Conservation (phyloP, 2,888 invertebrate genomes). For the Agonum fuliginosum region DNA sequence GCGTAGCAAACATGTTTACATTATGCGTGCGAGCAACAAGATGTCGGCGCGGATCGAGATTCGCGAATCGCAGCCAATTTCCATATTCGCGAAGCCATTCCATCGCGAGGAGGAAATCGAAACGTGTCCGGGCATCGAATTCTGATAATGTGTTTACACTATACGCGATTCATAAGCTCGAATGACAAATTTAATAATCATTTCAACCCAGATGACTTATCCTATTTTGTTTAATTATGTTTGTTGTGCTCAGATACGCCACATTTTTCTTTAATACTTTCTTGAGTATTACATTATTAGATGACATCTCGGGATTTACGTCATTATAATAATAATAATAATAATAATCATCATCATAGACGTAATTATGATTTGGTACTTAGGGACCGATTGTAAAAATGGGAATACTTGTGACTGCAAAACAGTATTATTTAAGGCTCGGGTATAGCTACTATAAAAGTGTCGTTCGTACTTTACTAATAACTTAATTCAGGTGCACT, state of each 20-base stretch:
- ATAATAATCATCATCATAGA: too few relatives aligned
- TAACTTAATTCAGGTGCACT: too few relatives aligned
- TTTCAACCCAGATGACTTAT: not conserved
- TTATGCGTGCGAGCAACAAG: slow-evolving; percentile 52
- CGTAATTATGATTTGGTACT: too few relatives aligned
- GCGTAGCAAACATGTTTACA: slow-evolving; percentile 55
- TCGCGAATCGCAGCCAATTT: slow-evolving; percentile 40
- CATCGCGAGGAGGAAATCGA: slow-evolving; percentile 48
- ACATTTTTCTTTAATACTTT: too few relatives aligned
- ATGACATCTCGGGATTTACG: too few relatives aligned
- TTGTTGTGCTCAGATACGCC: not conserved
- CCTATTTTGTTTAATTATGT: not conserved
- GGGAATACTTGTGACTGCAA: too few relatives aligned
- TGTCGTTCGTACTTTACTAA: too few relatives aligned
- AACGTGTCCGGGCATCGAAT: slow-evolving; percentile 46
- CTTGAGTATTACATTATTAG: too few relatives aligned
- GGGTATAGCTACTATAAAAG: too few relatives aligned
- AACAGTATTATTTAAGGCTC: too few relatives aligned
- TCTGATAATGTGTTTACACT: slow-evolving; percentile 36
- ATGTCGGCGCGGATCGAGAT: not conserved
- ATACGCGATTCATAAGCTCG: not conserved
- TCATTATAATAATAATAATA: too few relatives aligned
- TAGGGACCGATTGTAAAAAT: too few relatives aligned
- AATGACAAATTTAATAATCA: slow-evolving; percentile 13
- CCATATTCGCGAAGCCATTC: slow-evolving; percentile 34